These are phyloP conservation scores for Fragariocoptes setiger DNA, from an alignment of 1,140 invertebrate species.

Conservation along the genomic window DNA sequence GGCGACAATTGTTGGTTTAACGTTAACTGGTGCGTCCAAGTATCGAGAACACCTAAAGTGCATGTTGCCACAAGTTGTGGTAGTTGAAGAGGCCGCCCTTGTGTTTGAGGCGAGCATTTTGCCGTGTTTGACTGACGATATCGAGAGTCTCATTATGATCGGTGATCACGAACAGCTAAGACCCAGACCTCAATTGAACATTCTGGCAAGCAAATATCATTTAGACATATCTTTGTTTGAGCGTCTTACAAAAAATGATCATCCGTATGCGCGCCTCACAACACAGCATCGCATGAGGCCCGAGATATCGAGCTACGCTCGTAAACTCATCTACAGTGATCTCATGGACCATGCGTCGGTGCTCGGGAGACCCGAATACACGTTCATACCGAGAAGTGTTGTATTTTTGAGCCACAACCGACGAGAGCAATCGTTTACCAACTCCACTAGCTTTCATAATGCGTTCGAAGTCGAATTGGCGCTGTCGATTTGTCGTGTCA, in stretches of 20 bases:
- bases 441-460: background rate
- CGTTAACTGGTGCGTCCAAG: no score
- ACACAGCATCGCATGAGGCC: constrained; percentile 79
- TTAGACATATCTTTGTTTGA: constrained; percentile 18
- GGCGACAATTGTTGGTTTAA: no score
- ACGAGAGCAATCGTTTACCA: background rate
- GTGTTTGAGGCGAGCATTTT: no score
- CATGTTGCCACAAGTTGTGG: no score
- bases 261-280: constrained; percentile 31
- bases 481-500: background rate
- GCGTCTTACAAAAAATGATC: constrained; percentile 17
- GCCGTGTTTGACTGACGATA: no score
- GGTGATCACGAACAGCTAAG: constrained; percentile 24
- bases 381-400: constrained; percentile 14
- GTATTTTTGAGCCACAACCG: background rate
- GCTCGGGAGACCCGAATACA: constrained; percentile 27
- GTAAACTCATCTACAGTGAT: constrained; percentile 45
- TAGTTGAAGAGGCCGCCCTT: no score
- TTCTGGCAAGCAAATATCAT: constrained; percentile 15
- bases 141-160: constrained; percentile 44
- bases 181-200: constrained; percentile 17
- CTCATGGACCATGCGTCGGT: constrained; percentile 36
- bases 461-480: background rate
- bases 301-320: constrained; percentile 44
- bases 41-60: no score